Evolutionary conservation across 2,797 vertebrate genomes (phyloP).

Genomic region (Epinephelus awoara): DNA sequence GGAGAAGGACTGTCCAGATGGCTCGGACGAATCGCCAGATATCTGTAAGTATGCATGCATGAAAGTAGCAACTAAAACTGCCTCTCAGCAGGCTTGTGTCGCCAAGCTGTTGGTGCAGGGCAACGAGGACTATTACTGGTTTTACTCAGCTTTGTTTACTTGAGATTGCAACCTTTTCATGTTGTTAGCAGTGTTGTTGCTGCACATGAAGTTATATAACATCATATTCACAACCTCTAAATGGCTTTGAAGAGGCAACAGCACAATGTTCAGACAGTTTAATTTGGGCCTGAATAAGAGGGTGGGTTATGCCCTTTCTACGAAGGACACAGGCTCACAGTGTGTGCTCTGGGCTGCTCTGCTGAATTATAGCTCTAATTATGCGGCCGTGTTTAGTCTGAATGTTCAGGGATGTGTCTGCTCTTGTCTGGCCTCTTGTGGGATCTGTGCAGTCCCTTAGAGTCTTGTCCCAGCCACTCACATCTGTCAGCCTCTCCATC

Average conservation of each 20-base stretch:
- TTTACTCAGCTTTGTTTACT: slow-evolving; percentile 18
- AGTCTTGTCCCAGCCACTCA: slow-evolving; percentile 55
- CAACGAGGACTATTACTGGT: background rate
- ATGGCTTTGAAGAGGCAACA: slow-evolving; percentile 44
- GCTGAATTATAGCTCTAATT: slow-evolving; percentile 80
- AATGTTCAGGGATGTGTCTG: slow-evolving; percentile 73
- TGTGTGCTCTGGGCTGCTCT: slow-evolving; percentile 49
- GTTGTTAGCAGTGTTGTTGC: background rate
- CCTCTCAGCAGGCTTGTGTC: slow-evolving; percentile 30
- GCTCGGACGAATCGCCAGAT: slow-evolving; percentile 96
- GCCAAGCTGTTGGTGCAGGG: slow-evolving; percentile 13
- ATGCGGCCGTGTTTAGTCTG: slow-evolving; percentile 80
- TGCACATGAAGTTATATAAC: slow-evolving; percentile 10
- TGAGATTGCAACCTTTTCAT: slow-evolving; percentile 1
- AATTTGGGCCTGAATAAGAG: slow-evolving; percentile 54
- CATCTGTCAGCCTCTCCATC: slow-evolving; percentile 59
- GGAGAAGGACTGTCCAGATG: slow-evolving; percentile 98
- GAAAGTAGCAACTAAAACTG: slow-evolving; percentile 33
- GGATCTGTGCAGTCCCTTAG: slow-evolving; percentile 57
- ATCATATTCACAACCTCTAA: slow-evolving; percentile 21
- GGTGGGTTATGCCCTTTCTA: slow-evolving; percentile 57
- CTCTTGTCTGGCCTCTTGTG: slow-evolving; percentile 72
- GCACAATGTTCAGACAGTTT: slow-evolving; percentile 49
- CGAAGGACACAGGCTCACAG: slow-evolving; percentile 56
- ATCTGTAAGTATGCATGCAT: slow-evolving; percentile 90